Conservation (phyloP, 2,888 invertebrate genomes). For the Copidosoma aretas region DNA sequence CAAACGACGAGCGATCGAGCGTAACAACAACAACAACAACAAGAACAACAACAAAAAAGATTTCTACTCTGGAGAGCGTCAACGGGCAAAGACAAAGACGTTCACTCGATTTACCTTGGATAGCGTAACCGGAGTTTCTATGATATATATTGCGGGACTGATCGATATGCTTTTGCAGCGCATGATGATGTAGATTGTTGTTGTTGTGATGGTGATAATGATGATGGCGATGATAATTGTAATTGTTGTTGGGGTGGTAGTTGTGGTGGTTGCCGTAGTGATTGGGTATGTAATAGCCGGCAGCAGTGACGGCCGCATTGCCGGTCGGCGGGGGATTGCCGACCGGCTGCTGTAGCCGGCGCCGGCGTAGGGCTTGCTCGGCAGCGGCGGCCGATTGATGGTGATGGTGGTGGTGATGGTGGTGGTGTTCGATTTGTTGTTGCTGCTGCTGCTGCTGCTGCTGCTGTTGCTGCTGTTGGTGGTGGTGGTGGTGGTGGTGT, state of each 20-base stretch:
- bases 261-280: conserved; percentile 66
- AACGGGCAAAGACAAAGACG: neutral
- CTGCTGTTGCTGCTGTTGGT: conserved; percentile 62
- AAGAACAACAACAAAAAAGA: neutral
- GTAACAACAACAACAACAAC: neutral
- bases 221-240: conserved; percentile 69
- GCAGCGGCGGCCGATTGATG: conserved; percentile 4
- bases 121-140: conserved; percentile 68
- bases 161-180: conserved; percentile 66
- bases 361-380: conserved; percentile 10
- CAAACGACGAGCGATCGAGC: no score
- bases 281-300: conserved; percentile 65
- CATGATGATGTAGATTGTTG: conserved; percentile 64
- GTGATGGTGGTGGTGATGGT: conserved; percentile 60
- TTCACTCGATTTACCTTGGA: conserved; percentile 65
- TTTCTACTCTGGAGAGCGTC: no score
- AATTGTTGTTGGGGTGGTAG: conserved; percentile 65
- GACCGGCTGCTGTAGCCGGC: conserved; percentile 4
- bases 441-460: conserved; percentile 64
- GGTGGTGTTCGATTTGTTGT: conserved; percentile 56
- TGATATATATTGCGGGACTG: conserved; percentile 66
- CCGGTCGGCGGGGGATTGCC: conserved; percentile 14
- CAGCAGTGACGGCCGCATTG: conserved; percentile 42
- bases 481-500: conserved; percentile 64
- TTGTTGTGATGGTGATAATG: conserved; percentile 69